Conservation (phyloP, 2,888 invertebrate genomes). For the Tanytarsus gracilentus region DNA sequence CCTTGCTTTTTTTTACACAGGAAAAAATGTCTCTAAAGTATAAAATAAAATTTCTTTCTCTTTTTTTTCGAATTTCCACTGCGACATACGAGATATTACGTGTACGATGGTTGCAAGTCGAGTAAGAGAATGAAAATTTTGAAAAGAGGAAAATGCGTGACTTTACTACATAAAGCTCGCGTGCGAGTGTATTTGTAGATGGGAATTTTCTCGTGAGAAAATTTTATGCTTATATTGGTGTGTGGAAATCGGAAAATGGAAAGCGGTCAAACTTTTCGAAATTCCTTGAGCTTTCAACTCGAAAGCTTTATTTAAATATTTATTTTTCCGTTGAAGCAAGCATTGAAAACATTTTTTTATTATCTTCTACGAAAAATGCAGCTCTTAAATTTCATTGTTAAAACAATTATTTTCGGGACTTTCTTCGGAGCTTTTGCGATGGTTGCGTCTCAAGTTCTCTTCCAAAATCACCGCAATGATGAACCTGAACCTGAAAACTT, state of each 20-base stretch:
- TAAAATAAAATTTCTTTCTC: not conserved
- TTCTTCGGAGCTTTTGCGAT: no score
- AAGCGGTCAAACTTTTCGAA: not conserved
- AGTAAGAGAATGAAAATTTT: constrained; percentile 21
- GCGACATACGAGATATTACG: constrained; percentile 12
- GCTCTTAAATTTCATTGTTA: no score
- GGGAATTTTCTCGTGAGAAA: constrained; percentile 5
- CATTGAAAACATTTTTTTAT: no score
- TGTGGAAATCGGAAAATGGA: not conserved
- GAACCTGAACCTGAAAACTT: no score
- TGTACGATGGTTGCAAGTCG: constrained; percentile 24
- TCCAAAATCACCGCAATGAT: no score
- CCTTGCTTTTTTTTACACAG: not conserved
- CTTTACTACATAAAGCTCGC: constrained; percentile 11
- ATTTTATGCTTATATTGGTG: constrained; percentile 6
- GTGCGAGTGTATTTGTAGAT: not conserved
- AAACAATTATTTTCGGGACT: no score
- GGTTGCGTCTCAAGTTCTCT: no score
- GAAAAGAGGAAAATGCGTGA: constrained; percentile 20
- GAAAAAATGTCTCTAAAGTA: not conserved
- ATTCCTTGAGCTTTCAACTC: not conserved
- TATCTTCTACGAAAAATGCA: no score
- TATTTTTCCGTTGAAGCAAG: no score
- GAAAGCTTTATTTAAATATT: not conserved
- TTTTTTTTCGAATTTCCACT: constrained; percentile 11